These are phyloP conservation scores for Drosophila subobscura DNA, from an alignment of 1,140 invertebrate genomes.

Conservation along the genomic window DNA sequence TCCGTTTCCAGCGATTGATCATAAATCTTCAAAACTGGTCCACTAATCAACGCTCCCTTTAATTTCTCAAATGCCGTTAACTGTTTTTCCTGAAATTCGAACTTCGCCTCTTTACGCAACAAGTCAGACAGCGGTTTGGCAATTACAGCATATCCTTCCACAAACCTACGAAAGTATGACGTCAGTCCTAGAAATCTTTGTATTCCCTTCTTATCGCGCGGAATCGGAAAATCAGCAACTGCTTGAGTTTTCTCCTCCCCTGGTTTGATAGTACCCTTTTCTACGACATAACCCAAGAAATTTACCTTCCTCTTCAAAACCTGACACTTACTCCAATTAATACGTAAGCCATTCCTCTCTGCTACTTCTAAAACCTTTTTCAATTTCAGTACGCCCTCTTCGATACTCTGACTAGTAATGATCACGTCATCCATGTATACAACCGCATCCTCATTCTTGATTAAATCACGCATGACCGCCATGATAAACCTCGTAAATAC, in stretches of 20 bases:
- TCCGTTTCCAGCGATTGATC: constrained; percentile 48
- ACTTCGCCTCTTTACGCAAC: neutral
- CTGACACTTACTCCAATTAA: neutral
- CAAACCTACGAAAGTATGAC: neutral
- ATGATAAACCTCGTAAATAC: neutral
- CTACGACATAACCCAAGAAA: too few species aligned
- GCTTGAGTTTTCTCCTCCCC: neutral
- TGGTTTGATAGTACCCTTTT: too few species aligned
- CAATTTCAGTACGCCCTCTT: neutral
- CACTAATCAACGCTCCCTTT: neutral
- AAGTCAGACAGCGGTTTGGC: neutral
- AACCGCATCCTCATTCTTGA: too few species aligned
- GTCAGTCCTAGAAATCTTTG: neutral
- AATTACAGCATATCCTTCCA: neutral
- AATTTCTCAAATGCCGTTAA: neutral
- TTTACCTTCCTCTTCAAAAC: too few species aligned
- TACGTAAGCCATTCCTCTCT: neutral
- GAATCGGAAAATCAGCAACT: neutral
- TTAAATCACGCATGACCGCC: too few species aligned
- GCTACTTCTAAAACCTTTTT: neutral
- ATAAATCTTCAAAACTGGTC: constrained; percentile 54
- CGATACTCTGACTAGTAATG: neutral
- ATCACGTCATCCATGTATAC: constrained; percentile 1
- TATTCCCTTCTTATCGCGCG: neutral
- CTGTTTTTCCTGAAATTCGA: neutral